Evolutionary conservation across 2,797 vertebrate genomes (phyloP).

Genomic region (Oryzias sinensis): DNA sequence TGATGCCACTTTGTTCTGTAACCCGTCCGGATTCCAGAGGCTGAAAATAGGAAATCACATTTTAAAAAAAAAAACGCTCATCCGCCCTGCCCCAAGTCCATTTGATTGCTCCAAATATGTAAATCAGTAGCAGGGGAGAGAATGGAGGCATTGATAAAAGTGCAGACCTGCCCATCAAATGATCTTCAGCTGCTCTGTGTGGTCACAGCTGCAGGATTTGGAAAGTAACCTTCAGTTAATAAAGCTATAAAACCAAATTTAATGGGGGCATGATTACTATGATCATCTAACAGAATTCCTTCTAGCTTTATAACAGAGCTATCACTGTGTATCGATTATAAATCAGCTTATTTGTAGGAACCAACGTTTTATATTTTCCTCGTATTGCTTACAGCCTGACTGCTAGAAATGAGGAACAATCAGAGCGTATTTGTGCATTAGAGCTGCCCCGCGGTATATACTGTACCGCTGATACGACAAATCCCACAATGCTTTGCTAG

Average conservation of each 20-base stretch:
- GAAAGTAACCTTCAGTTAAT: background rate
- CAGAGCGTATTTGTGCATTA: no score
- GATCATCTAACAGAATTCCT: background rate
- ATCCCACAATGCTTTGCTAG: no score
- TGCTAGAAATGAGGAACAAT: no score
- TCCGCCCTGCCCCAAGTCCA: background rate
- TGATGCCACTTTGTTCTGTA: slow-evolving; percentile 1
- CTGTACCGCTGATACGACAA: no score
- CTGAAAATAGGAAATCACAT: background rate
- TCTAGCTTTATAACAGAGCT: background rate
- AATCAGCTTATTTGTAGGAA: no score
- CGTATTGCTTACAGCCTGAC: no score
- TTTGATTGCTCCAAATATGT: background rate
- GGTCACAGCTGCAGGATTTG: background rate
- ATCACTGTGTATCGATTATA: background rate
- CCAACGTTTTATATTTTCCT: no score
- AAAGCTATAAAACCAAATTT: background rate
- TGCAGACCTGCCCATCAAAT: background rate
- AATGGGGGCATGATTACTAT: no score
- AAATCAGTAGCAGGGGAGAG: background rate
- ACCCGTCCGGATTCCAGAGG: background rate
- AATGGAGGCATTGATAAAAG: background rate
- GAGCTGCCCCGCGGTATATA: no score
- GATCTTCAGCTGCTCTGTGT: background rate
- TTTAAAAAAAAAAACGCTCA: slow-evolving; percentile 5